These are phyloP conservation scores for Lasioglossum pauxillum DNA, from an alignment of 2,888 invertebrate species.

Conservation along the genomic window DNA sequence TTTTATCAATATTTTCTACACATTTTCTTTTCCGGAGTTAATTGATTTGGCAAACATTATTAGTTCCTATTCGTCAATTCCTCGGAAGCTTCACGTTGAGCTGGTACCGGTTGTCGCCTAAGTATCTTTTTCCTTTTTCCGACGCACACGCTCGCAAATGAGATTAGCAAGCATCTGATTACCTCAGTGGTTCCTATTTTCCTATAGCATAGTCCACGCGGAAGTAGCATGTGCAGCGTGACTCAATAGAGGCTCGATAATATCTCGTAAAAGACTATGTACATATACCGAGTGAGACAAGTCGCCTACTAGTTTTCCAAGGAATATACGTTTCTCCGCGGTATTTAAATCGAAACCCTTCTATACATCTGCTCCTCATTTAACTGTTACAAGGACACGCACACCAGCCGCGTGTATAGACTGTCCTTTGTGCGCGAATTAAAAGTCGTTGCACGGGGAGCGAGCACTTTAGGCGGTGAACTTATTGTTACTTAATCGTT, in stretches of 20 bases:
- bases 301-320: not conserved
- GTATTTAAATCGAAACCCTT: slow-evolving; percentile 25
- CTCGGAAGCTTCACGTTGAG: not conserved
- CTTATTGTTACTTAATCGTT: slow-evolving; percentile 22
- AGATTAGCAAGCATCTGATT: slow-evolving; percentile 32
- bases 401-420: slow-evolving; percentile 16
- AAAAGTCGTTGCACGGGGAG: slow-evolving; percentile 1
- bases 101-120: too few species aligned
- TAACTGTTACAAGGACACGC: slow-evolving; percentile 45
- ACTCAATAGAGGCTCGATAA: slow-evolving; percentile 23
- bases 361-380: slow-evolving; percentile 31
- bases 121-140: not conserved
- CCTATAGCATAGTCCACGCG: slow-evolving; percentile 38
- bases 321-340: not conserved
- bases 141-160: not conserved
- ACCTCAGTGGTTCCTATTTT: slow-evolving; percentile 41
- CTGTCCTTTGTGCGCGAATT: slow-evolving; percentile 33
- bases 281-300: not conserved
- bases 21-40: not conserved
- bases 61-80: not conserved
- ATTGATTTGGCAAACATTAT: not conserved
- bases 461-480: not conserved
- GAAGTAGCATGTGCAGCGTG: slow-evolving; percentile 34
- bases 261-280: slow-evolving; percentile 14
- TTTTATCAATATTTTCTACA: not conserved